These are phyloP conservation scores for Laupala kohalensis DNA, from an alignment of 1,140 invertebrate species.

Conservation along the genomic window DNA sequence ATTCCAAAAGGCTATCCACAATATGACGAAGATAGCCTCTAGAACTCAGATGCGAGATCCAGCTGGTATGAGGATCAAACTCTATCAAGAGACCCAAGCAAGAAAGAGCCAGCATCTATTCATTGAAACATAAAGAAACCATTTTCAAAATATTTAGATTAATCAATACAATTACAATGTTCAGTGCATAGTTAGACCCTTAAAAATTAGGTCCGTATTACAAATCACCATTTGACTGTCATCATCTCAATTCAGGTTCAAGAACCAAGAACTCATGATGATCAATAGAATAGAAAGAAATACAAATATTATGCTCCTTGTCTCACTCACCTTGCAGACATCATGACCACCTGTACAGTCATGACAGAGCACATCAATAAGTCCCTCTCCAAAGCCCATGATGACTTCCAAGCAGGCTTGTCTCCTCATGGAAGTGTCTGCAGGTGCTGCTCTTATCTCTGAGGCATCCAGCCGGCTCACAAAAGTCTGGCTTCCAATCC, in stretches of 20 bases:
- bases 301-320: too few species aligned
- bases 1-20: slow-evolving; percentile 62
- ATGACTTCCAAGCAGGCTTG: slow-evolving; percentile 42
- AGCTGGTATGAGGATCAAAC: slow-evolving; percentile 55
- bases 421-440: slow-evolving; percentile 6
- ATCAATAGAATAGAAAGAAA: too few species aligned
- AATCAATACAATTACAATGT: too few species aligned
- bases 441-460: not conserved
- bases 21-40: slow-evolving; percentile 74
- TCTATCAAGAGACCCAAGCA: slow-evolving; percentile 67
- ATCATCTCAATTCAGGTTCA: too few species aligned
- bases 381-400: slow-evolving; percentile 57
- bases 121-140: too few species aligned
- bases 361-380: slow-evolving; percentile 69
- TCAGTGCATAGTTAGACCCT: too few species aligned
- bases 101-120: slow-evolving; percentile 65
- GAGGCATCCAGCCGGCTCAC: slow-evolving; percentile 49
- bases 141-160: too few species aligned
- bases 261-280: too few species aligned
- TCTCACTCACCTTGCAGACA: slow-evolving; percentile 68
- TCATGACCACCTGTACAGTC: slow-evolving; percentile 80
- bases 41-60: slow-evolving; percentile 58
- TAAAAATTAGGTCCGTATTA: too few species aligned
- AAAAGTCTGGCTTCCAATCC: slow-evolving; percentile 21
- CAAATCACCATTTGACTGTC: too few species aligned